phyloP scores from a whole-genome alignment of 2,797 vertebrate species.

The Mastacembelus armatus region DNA sequence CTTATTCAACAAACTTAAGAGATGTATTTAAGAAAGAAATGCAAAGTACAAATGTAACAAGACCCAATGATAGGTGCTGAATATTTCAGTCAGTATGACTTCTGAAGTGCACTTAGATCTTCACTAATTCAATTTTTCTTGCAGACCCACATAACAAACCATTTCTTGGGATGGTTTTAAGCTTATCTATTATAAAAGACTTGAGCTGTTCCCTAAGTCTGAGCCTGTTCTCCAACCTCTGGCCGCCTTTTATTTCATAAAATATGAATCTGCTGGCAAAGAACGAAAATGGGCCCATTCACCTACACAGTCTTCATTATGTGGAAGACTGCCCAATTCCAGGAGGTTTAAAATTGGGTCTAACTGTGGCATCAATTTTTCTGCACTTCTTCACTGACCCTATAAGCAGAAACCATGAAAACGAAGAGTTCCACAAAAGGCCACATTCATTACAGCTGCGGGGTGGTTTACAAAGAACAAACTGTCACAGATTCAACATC shows the following conservation, averaged over 20 bases:
- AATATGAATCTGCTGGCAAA: slow-evolving; percentile 62
- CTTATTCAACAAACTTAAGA: slow-evolving; percentile 12
- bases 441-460: slow-evolving; percentile 11
- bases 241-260: slow-evolving; percentile 63
- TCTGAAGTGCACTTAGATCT: slow-evolving; percentile 44
- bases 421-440: slow-evolving; percentile 7
- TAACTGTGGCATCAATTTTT: slow-evolving; percentile 22
- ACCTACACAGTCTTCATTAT: slow-evolving; percentile 36
- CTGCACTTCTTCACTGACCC: slow-evolving; percentile 21
- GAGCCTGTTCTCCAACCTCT: slow-evolving; percentile 49
- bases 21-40: slow-evolving; percentile 27
- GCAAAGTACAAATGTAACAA: slow-evolving; percentile 24
- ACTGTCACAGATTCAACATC: slow-evolving; percentile 16
- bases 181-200: slow-evolving; percentile 64
- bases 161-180: slow-evolving; percentile 42
- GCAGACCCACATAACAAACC: slow-evolving; percentile 22
- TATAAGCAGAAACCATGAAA: slow-evolving; percentile 11
- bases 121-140: slow-evolving; percentile 47
- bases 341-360: slow-evolving; percentile 32
- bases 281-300: slow-evolving; percentile 51
- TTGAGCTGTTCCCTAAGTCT: slow-evolving; percentile 37
- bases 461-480: slow-evolving; percentile 16
- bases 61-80: slow-evolving; percentile 20
- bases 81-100: slow-evolving; percentile 49
- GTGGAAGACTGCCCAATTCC: slow-evolving; percentile 11